Evolutionary conservation across 92 coral and sea anemone genomes (phyloP).

Genomic region (Desmophyllum pertusum): DNA sequence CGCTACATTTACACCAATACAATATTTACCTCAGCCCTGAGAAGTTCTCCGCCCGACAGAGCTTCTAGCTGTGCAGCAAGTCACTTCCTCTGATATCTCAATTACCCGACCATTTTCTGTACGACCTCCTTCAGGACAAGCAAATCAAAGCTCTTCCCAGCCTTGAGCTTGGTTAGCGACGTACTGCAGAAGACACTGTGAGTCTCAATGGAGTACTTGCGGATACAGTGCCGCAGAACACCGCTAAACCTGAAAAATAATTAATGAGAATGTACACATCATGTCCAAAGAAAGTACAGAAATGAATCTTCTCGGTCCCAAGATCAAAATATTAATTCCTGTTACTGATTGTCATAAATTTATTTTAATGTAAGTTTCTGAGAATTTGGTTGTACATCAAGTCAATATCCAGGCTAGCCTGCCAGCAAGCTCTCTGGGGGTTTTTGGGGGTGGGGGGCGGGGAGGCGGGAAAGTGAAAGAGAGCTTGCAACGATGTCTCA

Average conservation of each 20-base stretch:
- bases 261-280: neutral
- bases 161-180: constrained; percentile 96
- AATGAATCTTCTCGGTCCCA: neutral
- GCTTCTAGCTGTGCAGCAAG: constrained; percentile 94
- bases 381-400: no score
- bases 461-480: no score
- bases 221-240: constrained; percentile 95
- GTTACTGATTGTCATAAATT: no score
- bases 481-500: no score
- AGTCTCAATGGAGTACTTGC: constrained; percentile 93
- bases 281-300: neutral
- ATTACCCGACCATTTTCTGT: constrained; percentile 98
- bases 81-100: constrained; percentile 98
- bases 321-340: no score
- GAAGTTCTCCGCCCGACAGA: constrained; percentile 92
- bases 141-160: constrained; percentile 96
- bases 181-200: constrained; percentile 94
- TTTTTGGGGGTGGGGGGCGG: no score
- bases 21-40: constrained; percentile 86
- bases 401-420: no score
- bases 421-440: no score
- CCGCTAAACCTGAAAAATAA: constrained; percentile 79
- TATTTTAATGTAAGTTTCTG: no score
- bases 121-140: constrained; percentile 95
- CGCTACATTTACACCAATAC: neutral